Conservation (phyloP, 2,888 invertebrate species). For the Labia minor region DNA sequence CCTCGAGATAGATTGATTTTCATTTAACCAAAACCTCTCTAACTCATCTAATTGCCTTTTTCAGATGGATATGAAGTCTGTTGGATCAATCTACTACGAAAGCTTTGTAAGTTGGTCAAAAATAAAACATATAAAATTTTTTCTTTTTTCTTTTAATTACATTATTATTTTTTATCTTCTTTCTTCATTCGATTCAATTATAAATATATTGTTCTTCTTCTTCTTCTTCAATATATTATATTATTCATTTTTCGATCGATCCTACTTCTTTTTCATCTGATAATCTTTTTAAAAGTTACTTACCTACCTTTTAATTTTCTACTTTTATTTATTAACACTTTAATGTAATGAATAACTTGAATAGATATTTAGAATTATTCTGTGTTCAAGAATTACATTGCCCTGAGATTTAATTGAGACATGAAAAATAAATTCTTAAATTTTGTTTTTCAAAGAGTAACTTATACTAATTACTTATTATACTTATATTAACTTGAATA, state of each 20-base stretch:
- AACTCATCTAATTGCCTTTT: conserved; percentile 36
- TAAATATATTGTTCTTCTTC: background rate
- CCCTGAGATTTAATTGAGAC: too few species aligned
- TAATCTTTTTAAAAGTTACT: background rate
- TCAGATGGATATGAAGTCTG: conserved; percentile 92
- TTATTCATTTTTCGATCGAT: background rate
- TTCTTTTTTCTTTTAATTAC: conserved; percentile 28
- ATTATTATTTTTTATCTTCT: conserved; percentile 27
- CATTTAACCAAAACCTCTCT: conserved; percentile 19
- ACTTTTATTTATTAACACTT: background rate
- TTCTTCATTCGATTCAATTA: conserved; percentile 24
- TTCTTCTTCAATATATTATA: background rate
- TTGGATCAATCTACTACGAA: conserved; percentile 92
- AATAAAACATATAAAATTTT: conserved; percentile 21
- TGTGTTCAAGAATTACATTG: too few species aligned
- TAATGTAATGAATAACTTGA: too few species aligned
- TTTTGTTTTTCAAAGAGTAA: too few species aligned
- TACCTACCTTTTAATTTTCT: background rate
- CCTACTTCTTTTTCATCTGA: conserved; percentile 14
- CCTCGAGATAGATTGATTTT: conserved; percentile 15
- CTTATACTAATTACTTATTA: too few species aligned
- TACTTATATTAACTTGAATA: too few species aligned
- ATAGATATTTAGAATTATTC: too few species aligned
- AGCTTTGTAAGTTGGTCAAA: conserved; percentile 75
- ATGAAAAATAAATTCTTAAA: too few species aligned